Percentiles rank a stretch among this genome's conserved stretches.
Conservation (phyloP, 30 jellyfish, hydroid and myxozoan genomes). For the Sanderia malayensis region DNA sequence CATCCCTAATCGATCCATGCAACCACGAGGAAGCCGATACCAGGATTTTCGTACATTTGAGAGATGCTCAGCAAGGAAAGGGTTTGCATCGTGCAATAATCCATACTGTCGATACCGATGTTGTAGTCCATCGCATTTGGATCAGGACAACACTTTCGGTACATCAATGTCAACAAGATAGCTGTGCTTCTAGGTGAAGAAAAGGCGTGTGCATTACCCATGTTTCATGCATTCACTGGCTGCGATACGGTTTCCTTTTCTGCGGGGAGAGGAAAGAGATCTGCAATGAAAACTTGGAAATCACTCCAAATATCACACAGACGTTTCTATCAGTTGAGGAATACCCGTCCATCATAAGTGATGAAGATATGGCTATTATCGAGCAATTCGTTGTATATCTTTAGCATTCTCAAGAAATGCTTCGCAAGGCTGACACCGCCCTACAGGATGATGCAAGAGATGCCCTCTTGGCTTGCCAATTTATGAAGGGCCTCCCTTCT, state of each 20-base stretch:
- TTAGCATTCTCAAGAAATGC: too few species aligned
- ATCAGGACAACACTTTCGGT: constrained; percentile 25
- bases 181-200: constrained; percentile 25
- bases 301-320: constrained; percentile 33
- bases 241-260: too few species aligned
- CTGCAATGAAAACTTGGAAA: constrained; percentile 28
- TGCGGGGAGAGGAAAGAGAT: constrained; percentile 23
- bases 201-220: constrained; percentile 32
- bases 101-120: constrained; percentile 50
- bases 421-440: too few species aligned
- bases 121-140: constrained; percentile 37
- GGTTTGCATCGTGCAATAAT: constrained; percentile 24
- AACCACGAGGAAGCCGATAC: constrained; percentile 61
- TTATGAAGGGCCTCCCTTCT: too few species aligned
- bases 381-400: constrained; percentile 27
- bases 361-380: constrained; percentile 33
- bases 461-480: too few species aligned
- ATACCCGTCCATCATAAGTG: constrained; percentile 8
- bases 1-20: constrained; percentile 42
- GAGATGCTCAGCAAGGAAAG: constrained; percentile 25
- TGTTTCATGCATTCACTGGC: too few species aligned
- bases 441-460: too few species aligned
- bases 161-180: constrained; percentile 30
- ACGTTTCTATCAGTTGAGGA: constrained; percentile 18
- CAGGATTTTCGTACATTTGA: constrained; percentile 30